A percentile compares a stretch with the other conserved stretches of the same genome.
These are phyloP conservation scores for Temnopleurus reevesii DNA, from an alignment of 53 echinoderm and acorn worm genomes.

Conservation along the genomic window DNA sequence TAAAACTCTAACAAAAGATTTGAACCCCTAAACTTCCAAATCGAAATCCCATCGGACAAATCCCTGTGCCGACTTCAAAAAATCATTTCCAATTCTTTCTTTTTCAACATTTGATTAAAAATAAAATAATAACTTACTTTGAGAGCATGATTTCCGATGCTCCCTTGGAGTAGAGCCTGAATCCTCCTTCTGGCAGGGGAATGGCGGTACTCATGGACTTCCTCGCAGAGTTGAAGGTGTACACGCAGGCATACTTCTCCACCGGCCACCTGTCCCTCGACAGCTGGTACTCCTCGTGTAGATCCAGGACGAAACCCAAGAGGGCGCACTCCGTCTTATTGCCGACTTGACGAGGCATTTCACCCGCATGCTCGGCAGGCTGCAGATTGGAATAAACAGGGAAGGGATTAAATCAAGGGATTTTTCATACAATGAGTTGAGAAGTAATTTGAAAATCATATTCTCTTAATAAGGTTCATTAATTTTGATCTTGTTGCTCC, in stretches of 20 bases:
- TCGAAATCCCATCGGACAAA: no score
- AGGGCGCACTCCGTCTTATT: conserved; percentile 99
- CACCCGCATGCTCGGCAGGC: conserved; percentile 78
- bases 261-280: conserved; percentile 87
- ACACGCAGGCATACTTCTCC: conserved; percentile 83
- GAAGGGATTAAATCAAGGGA: background rate
- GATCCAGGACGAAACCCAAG: conserved; percentile 76
- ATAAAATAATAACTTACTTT: conserved; percentile 90
- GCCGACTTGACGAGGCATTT: conserved; percentile 87
- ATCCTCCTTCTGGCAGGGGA: conserved; percentile 84
- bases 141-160: conserved; percentile 96
- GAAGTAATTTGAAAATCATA: no score
- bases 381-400: background rate
- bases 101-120: no score
- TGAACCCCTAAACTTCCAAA: no score
- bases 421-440: no score
- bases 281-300: conserved; percentile 88
- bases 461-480: no score
- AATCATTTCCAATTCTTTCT: no score
- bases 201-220: conserved; percentile 98
- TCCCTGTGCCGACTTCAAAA: no score
- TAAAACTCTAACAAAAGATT: no score
- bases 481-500: no score
- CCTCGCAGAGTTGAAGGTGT: conserved; percentile 92
- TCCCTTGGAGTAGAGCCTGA: conserved; percentile 90